Evolutionary conservation across 2,797 vertebrate genomes (phyloP), one percentile per base, ranked within the genome.

Genomic region (Gymnoscopelus microlampas): DNA sequence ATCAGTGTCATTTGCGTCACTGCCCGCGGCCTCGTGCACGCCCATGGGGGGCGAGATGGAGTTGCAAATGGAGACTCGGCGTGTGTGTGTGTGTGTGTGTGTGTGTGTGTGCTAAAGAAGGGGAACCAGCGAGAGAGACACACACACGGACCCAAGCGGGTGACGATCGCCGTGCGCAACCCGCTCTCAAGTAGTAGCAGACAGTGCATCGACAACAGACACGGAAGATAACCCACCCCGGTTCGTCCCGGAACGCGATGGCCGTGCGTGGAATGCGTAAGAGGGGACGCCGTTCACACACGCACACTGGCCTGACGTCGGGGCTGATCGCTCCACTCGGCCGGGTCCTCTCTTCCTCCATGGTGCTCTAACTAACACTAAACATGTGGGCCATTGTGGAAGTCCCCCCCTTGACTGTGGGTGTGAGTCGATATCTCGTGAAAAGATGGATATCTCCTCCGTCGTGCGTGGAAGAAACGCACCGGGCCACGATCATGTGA

Each of bases 1-100:
- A 29, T 4, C 86, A 78, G 89, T 92, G 87, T 86, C 87, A 85
- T 92, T 93, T 92, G 91, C 91, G 91, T 92, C 91, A 92, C 90
- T 81, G 87, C 88, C 89, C 87, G 85, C 88, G 89, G 91, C 88
- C 88, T 91, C 85, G 86, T 15, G 48, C 59, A 92, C 87, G 90
- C 87, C 91, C 91, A 89, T 87, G 88, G 89, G 91, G 87, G 88
- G 90, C 86, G 89, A 44, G 39, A 92, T 90, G 91, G 88, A 90
- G 90, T 89, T 89, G 89, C 91, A 90, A 92, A 91, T 91, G 90
- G 89, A 89, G 89, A 87, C 81, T 70, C 80, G 78, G 83, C 79
- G 86, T 79, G 71, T 50, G 60, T 62, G 67, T 63, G 64, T 24
- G 60, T 62, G 0, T 9, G 50, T n/a, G 50, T 7, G 48, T 13